Conservation (phyloP, 2,113 vertebrate genomes). For the Piaya cayana region DNA sequence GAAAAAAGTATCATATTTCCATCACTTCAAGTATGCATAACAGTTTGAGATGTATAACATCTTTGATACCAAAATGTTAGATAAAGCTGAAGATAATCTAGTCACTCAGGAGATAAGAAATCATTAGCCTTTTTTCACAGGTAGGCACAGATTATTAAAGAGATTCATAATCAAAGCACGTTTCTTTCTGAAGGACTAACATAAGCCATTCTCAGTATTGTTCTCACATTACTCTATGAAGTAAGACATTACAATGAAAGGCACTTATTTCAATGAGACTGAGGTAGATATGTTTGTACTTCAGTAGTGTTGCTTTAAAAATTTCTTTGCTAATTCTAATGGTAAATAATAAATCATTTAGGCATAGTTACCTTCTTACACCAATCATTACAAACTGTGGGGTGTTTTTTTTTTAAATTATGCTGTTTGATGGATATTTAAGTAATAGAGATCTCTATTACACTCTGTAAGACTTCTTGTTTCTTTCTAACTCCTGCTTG, state of each 20-base stretch:
- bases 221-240: not conserved
- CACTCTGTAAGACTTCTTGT: not conserved
- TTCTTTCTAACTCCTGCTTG: not conserved
- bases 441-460: not conserved
- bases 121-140: not conserved
- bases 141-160: not conserved
- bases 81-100: not conserved
- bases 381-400: not conserved
- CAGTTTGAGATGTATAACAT: not conserved
- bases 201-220: not conserved
- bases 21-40: not conserved
- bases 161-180: not conserved
- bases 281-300: not conserved
- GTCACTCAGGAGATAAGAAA: not conserved
- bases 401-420: not conserved
- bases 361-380: not conserved
- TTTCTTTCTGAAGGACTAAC: not conserved
- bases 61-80: not conserved
- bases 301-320: not conserved
- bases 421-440: too few species aligned
- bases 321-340: not conserved
- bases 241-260: not conserved
- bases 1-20: not conserved
- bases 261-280: not conserved
- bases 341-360: not conserved